Evolutionary conservation across 2,888 invertebrate species (phyloP).

Genomic region (Leptopilina drosophilae): DNA sequence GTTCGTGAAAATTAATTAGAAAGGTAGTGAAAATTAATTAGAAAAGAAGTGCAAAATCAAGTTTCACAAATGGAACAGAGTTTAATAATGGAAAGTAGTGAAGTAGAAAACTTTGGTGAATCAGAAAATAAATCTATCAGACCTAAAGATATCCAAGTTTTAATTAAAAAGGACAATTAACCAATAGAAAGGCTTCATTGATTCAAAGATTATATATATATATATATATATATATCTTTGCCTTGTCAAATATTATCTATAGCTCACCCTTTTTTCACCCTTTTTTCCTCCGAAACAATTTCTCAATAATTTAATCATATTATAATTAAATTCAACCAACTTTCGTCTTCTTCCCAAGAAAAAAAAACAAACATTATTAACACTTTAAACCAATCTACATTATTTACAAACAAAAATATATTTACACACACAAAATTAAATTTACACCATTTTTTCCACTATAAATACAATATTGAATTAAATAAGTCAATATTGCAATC

Average conservation of each 20-base stretch:
- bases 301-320: no score
- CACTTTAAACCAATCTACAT: no score
- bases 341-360: no score
- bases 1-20: conserved; percentile 1
- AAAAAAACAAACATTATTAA: no score
- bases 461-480: no score
- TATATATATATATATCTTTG: no score
- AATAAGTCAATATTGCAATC: no score
- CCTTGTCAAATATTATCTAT: background rate
- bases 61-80: conserved; percentile 9
- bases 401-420: no score
- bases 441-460: no score
- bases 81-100: conserved; percentile 8
- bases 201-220: background rate
- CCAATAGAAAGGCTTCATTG: background rate
- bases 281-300: background rate
- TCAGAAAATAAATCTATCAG: background rate
- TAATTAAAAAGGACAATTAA: background rate
- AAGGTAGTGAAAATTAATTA: conserved; percentile 4
- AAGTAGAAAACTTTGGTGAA: conserved; percentile 28
- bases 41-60: conserved; percentile 3
- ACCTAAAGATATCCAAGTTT: conserved; percentile 20
- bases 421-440: no score
- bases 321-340: no score
- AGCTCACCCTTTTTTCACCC: background rate